Evolutionary conservation across 1,140 invertebrate genomes (phyloP), one percentile per base, ranked within the genome.

Genomic region (Vanessa atalanta): DNA sequence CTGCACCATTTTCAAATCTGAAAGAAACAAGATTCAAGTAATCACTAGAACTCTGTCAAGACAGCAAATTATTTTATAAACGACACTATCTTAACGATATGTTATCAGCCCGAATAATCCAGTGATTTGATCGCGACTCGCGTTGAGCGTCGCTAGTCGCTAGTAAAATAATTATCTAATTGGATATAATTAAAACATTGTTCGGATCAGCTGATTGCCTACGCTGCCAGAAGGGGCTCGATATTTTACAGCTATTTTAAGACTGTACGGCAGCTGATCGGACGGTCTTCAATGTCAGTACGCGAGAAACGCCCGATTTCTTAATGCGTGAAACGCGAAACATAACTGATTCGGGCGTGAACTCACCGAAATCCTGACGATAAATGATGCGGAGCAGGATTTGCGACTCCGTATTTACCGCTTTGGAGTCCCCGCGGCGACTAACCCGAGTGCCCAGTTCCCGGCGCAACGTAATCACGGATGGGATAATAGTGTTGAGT

Each of bases 1-100:
- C 85, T 93, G 93, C 87, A 93, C 93, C 93, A 93, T 93, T 84
- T 93, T 93, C 85, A 93, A 86, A 90, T 91, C 91, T 93, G 90
- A 69, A 92, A 92, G 75, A 77, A 72, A 82, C 65, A 76, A 83
- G 66, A 48, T 43, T 82, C 64, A 80, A 76, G 72, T 78, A 84
- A 82, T 83, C 77, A 88, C 86, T 79, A 79, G 61, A 80, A 77
- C 74, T 77, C 61, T 84, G 69, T 79, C 70, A 84, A 84, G 72
- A 79, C 53, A 77, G 68, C 65, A 75, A 81, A 83, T 76, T 79
- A 82, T 73, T 80, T 78, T 78, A 78, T 77, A 78, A 78, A 67
- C 70, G 55, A 43, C 72, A 74, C 63, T 83, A 81, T 84, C 77
- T 67, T 51, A 61, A 57, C 65, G 79, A 84, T 84, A 87, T 79